Percentiles rank a stretch among this genome's conserved stretches.
Evolutionary conservation across 2,797 vertebrate genomes (phyloP).

Genomic region (Cryptoblepharus egeriae): DNA sequence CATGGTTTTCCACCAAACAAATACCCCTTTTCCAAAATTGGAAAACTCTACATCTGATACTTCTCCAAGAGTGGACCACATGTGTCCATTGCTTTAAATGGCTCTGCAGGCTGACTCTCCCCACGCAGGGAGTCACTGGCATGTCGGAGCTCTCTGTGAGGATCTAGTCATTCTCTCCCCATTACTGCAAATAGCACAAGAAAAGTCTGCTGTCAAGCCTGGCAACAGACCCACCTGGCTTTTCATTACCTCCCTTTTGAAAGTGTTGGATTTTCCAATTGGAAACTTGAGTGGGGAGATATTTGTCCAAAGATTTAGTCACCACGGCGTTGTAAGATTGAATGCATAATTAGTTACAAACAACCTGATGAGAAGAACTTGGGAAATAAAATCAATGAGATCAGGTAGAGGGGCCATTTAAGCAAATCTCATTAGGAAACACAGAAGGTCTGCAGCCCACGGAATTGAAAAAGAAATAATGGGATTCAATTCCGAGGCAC

Average conservation of each 20-base stretch:
- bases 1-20: no score
- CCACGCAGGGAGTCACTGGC: background rate
- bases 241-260: background rate
- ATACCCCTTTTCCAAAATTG: no score
- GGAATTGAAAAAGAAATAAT: conserved; percentile 11
- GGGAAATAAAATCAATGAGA: conserved; percentile 25
- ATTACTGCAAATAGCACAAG: background rate
- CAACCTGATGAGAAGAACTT: conserved; percentile 17
- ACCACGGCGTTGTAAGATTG: background rate
- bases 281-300: background rate
- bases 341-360: conserved; percentile 46
- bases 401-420: conserved; percentile 14
- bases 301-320: conserved; percentile 18
- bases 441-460: conserved; percentile 23
- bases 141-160: background rate
- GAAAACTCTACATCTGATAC: no score
- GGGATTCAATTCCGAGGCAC: background rate
- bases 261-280: conserved; percentile 6
- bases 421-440: background rate
- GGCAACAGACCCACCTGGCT: background rate
- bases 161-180: background rate
- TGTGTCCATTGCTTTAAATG: background rate
- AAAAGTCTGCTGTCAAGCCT: background rate
- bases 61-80: no score
- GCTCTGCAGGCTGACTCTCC: background rate